Conservation (phyloP, 1,140 invertebrate genomes). For the Coelopa frigida region DNA sequence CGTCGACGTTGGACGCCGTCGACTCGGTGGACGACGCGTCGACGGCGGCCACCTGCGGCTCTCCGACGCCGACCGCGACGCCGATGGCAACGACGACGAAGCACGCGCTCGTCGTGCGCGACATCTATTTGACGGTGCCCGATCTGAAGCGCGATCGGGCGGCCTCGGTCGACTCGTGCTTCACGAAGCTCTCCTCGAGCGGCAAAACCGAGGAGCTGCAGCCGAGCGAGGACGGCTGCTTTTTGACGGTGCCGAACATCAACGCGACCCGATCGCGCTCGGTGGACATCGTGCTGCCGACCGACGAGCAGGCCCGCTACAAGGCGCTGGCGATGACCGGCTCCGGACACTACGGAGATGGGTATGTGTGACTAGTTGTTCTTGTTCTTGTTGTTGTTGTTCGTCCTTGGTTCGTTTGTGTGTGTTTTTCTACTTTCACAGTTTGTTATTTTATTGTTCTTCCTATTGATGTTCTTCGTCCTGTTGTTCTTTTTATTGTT, state of each 20-base stretch:
- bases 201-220: conserved; percentile 60
- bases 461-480: no score
- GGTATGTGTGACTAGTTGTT: no score
- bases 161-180: conserved; percentile 76
- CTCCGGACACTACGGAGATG: conserved; percentile 23
- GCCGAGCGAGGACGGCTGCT: conserved; percentile 51
- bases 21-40: conserved; percentile 47
- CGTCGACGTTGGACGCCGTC: conserved; percentile 45
- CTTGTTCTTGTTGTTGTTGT: conserved; percentile 4
- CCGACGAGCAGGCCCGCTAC: conserved; percentile 74
- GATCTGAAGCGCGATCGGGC: conserved; percentile 73
- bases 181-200: conserved; percentile 60
- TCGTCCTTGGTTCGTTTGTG: conserved; percentile 10
- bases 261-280: conserved; percentile 71
- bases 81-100: conserved; percentile 11
- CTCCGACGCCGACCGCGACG: conserved; percentile 21
- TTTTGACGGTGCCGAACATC: conserved; percentile 60
- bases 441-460: no score
- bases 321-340: conserved; percentile 63
- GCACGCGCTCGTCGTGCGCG: conserved; percentile 48
- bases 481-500: no score
- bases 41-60: conserved; percentile 35
- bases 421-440: no score
- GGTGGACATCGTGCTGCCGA: conserved; percentile 84
- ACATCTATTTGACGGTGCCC: conserved; percentile 75